Conservation (phyloP, 2,888 invertebrate genomes). For the Ptilodon capucinus region DNA sequence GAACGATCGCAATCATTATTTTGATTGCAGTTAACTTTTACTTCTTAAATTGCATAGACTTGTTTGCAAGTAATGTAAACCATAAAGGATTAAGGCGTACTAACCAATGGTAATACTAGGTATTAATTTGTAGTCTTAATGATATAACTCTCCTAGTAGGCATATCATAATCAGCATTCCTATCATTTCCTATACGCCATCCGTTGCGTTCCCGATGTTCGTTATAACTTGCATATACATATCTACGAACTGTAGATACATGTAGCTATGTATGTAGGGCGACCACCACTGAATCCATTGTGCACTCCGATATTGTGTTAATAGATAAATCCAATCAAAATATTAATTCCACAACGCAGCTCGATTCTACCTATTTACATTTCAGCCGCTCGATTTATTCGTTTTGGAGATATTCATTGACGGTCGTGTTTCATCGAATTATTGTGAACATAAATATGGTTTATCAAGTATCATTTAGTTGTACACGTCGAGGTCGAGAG, state of each 20-base stretch:
- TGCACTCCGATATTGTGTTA: conserved; percentile 69
- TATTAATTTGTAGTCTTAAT: neutral
- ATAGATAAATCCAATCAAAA: conserved; percentile 81
- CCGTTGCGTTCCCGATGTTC: conserved; percentile 22
- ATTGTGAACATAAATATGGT: conserved; percentile 24
- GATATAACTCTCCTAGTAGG: neutral
- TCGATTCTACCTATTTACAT: conserved; percentile 66
- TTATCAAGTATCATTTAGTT: conserved; percentile 23
- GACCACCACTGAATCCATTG: conserved; percentile 53
- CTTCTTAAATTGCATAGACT: neutral
- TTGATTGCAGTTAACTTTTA: conserved; percentile 45
- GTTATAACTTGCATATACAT: conserved; percentile 28
- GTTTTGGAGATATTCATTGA: conserved; percentile 59
- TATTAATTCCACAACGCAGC: conserved; percentile 74
- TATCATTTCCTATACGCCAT: conserved; percentile 33
- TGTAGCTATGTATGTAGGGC: conserved; percentile 15
- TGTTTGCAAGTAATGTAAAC: too few relatives aligned
- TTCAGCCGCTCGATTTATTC: conserved; percentile 68
- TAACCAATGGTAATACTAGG: too few relatives aligned
- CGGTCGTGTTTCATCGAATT: conserved; percentile 36
- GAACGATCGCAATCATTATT: conserved; percentile 72
- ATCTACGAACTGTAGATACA: conserved; percentile 8
- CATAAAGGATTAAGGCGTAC: too few relatives aligned
- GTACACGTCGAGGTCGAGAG: neutral
- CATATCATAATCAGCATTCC: conserved; percentile 20